Conservation (phyloP, 23 tunicate species). For the Ascidia mentula region DNA sequence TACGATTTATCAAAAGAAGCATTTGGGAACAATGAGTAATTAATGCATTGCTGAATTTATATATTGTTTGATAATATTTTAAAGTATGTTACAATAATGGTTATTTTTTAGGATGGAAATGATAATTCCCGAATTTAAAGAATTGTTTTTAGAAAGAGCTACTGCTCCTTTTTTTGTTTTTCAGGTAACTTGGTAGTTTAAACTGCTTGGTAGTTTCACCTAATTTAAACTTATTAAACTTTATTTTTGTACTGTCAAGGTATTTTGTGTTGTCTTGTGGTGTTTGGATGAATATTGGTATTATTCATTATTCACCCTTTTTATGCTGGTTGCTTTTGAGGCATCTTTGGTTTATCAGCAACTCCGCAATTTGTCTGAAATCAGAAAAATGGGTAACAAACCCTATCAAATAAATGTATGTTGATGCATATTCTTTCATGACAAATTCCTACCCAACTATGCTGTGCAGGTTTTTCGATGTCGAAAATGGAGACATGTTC, state of each 20-base stretch:
- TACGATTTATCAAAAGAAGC: constrained; percentile 40
- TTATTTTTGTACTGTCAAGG: constrained; percentile 48
- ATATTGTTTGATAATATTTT: neutral
- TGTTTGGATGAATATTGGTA: constrained; percentile 99
- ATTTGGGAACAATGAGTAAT: constrained; percentile 84
- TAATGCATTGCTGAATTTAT: neutral
- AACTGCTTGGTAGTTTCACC: neutral
- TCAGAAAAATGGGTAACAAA: constrained; percentile 96
- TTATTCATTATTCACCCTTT: constrained; percentile 88
- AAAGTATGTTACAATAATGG: too few relatives aligned
- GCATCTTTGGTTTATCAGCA: constrained; percentile 92
- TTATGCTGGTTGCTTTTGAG: constrained; percentile 91
- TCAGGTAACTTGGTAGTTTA: constrained; percentile 48
- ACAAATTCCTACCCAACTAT: neutral
- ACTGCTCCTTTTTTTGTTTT: constrained; percentile 98
- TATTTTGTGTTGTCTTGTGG: constrained; percentile 95
- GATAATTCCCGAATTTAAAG: constrained; percentile 88
- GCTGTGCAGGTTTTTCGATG: constrained; percentile 52
- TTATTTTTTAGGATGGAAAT: constrained; percentile 84
- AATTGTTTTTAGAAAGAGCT: constrained; percentile 87
- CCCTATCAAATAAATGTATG: constrained; percentile 69
- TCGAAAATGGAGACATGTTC: constrained; percentile 69
- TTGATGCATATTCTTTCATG: neutral
- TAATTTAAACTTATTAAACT: neutral
- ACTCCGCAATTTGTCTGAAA: constrained; percentile 91